A percentile compares a stretch with the other conserved stretches of the same genome.
These are phyloP conservation scores for Balaeniceps rex DNA, from an alignment of 2,113 vertebrate genomes.

Conservation along the genomic window DNA sequence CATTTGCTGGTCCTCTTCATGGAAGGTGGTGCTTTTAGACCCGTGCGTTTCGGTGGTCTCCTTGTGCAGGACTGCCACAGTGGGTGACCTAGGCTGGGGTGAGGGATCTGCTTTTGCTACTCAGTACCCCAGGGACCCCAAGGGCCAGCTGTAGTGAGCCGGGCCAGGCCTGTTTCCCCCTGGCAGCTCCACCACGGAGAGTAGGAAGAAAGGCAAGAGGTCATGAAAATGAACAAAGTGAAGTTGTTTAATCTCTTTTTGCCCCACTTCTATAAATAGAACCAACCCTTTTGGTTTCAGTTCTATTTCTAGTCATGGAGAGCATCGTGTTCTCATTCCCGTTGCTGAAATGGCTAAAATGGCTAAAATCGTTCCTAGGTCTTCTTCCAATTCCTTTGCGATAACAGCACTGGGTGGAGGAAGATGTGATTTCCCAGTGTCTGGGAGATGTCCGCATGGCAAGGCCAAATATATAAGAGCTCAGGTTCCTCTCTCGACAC, in stretches of 20 bases:
- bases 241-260: not conserved
- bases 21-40: not conserved
- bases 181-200: not conserved
- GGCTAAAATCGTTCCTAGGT: not conserved
- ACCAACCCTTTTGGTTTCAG: not conserved
- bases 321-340: not conserved
- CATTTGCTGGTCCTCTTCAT: not conserved
- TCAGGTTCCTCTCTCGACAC: not conserved
- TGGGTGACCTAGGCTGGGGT: too few relatives aligned
- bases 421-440: not conserved
- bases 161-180: not conserved
- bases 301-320: not conserved
- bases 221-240: not conserved
- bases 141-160: not conserved
- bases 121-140: accelerated
- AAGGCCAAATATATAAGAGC: not conserved
- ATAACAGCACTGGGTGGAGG: not conserved
- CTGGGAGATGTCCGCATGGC: not conserved
- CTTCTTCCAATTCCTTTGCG: not conserved
- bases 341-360: not conserved
- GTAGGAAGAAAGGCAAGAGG: not conserved
- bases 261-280: not conserved
- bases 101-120: not conserved
- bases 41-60: accelerated
- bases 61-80: not conserved